phyloP scores from a whole-genome alignment of 1,140 invertebrate genomes.

The Lordiphosa clarofinis region DNA sequence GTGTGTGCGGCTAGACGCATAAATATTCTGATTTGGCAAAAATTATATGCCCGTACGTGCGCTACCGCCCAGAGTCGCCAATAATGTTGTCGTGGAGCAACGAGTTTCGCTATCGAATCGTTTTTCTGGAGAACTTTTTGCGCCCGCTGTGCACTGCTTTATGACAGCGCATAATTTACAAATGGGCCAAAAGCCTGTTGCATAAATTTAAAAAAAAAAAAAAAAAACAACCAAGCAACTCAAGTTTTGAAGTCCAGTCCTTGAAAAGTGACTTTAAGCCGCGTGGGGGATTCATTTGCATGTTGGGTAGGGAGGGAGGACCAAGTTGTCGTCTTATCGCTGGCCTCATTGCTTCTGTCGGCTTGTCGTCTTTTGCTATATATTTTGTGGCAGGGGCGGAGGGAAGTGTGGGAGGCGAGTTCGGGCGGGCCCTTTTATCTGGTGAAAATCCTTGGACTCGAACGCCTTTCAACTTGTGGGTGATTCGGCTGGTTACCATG shows the following conservation, averaged over 20 bases:
- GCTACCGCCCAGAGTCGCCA: slow-evolving; percentile 32
- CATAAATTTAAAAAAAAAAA: slow-evolving; percentile 57
- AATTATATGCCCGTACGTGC: slow-evolving; percentile 75
- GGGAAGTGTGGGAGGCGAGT: neutral
- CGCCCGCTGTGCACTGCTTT: slow-evolving; percentile 55
- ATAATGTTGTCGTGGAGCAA: slow-evolving; percentile 35
- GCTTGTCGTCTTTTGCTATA: slow-evolving; percentile 27
- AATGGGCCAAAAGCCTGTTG: slow-evolving; percentile 75
- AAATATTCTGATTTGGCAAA: slow-evolving; percentile 79
- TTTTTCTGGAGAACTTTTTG: neutral
- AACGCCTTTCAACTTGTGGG: slow-evolving; percentile 37
- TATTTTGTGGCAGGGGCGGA: neutral
- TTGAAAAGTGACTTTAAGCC: slow-evolving; percentile 52
- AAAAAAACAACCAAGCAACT: slow-evolving; percentile 23
- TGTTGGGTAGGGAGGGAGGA: slow-evolving; percentile 18
- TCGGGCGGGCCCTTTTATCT: slow-evolving; percentile 31
- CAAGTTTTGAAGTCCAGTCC: slow-evolving; percentile 21
- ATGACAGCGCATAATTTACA: slow-evolving; percentile 77
- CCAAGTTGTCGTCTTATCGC: slow-evolving; percentile 64
- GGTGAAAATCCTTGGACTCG: slow-evolving; percentile 25
- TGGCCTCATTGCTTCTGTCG: slow-evolving; percentile 43
- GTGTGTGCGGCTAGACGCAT: slow-evolving; percentile 72
- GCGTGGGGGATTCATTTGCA: slow-evolving; percentile 55
- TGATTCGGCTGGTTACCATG: slow-evolving; percentile 10
- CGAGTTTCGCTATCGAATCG: slow-evolving; percentile 19